These are phyloP conservation scores for Argyra leucocephala DNA, from an alignment of 2,888 invertebrate genomes.

Conservation along the genomic window DNA sequence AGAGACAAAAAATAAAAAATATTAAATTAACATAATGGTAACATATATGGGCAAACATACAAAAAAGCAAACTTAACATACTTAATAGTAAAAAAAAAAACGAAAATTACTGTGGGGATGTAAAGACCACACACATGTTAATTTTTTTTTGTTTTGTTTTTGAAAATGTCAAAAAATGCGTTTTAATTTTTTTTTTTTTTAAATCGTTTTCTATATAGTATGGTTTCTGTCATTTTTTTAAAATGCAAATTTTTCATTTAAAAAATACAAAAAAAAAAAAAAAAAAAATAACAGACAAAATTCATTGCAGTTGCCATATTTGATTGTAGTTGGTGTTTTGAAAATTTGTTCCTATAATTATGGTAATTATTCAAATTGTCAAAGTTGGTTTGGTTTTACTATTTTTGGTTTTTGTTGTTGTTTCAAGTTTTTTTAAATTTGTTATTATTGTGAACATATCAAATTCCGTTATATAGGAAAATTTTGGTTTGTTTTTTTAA, in stretches of 20 bases:
- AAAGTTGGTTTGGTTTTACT: not conserved
- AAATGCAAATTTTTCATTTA: conserved; percentile 3
- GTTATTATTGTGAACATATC: not conserved
- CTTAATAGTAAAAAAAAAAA: too few relatives aligned
- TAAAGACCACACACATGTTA: too few relatives aligned
- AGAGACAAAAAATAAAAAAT: too few relatives aligned
- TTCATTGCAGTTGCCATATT: not conserved
- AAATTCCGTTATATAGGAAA: not conserved
- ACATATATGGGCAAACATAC: too few relatives aligned
- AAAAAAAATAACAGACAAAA: not conserved
- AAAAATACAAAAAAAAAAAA: not conserved
- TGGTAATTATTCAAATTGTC: conserved; percentile 6
- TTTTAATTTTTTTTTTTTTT: too few relatives aligned
- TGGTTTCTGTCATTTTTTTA: not conserved
- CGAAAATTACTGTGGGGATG: too few relatives aligned
- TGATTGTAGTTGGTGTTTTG: not conserved
- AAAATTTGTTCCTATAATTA: not conserved
- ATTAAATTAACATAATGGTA: too few relatives aligned
- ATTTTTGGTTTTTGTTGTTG: not conserved
- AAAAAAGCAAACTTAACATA: too few relatives aligned
- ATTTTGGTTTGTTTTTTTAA: too few relatives aligned
- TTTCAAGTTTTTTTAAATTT: not conserved
- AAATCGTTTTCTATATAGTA: too few relatives aligned
- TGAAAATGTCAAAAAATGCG: too few relatives aligned
- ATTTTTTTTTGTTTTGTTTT: too few relatives aligned